A percentile compares a stretch with the other conserved stretches of the same genome.
These are phyloP conservation scores for Polymixis lichenea DNA, from an alignment of 2,888 invertebrate species.

Conservation along the genomic window DNA sequence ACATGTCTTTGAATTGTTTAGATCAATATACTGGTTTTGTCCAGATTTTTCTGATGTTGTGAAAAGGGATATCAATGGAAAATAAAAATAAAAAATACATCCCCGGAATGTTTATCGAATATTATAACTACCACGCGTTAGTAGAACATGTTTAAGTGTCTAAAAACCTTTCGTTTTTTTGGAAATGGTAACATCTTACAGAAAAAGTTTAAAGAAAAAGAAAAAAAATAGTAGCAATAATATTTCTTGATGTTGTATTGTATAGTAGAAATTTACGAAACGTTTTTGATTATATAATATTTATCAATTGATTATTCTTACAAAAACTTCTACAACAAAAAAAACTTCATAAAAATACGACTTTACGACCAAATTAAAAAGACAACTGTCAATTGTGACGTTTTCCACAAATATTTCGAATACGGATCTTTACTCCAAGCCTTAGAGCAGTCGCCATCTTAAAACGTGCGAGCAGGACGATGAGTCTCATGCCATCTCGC, in stretches of 20 bases:
- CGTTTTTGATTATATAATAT: neutral
- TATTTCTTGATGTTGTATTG: neutral
- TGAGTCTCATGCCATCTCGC: too few species aligned
- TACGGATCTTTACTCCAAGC: too few species aligned
- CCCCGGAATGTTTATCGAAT: neutral
- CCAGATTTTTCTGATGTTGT: too few species aligned
- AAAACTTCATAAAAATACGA: neutral
- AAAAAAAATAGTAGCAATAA: neutral
- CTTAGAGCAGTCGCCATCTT: too few species aligned
- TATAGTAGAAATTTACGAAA: neutral
- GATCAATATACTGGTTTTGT: neutral
- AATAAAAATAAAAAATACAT: neutral
- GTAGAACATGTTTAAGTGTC: neutral
- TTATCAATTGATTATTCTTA: neutral
- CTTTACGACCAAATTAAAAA: too few species aligned
- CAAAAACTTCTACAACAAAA: neutral
- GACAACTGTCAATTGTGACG: neutral
- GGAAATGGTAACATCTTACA: neutral
- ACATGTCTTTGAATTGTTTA: neutral
- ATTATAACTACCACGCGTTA: neutral
- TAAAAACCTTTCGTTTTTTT: neutral
- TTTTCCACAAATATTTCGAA: neutral
- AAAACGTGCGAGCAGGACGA: too few species aligned
- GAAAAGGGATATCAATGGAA: neutral
- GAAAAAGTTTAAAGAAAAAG: neutral